Evolutionary conservation across 64 coral and sea anemone species (phyloP).

Genomic region (Montipora sp.): DNA sequence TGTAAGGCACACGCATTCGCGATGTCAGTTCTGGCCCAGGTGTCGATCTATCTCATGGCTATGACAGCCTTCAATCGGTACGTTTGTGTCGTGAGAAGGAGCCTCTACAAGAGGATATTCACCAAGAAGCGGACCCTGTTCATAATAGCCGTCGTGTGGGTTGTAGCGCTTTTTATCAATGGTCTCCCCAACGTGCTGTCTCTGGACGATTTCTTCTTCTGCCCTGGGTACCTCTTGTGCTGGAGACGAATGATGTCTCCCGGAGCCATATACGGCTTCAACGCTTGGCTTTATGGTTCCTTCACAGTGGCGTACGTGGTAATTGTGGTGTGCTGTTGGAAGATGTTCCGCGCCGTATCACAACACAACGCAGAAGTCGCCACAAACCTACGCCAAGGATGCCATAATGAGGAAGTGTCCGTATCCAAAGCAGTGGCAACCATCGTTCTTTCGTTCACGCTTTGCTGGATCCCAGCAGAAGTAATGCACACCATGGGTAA

Average conservation of each 20-base stretch:
- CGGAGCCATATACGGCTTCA: constrained; percentile 23
- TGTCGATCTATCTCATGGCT: constrained; percentile 53
- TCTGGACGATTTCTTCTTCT: constrained; percentile 40
- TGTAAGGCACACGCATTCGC: constrained; percentile 37
- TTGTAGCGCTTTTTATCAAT: constrained; percentile 7
- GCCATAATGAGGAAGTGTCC: constrained; percentile 15
- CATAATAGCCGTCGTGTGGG: neutral
- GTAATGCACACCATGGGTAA: constrained; percentile 35
- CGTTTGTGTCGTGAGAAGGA: constrained; percentile 4
- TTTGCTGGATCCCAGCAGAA: constrained; percentile 37
- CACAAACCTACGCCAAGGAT: neutral
- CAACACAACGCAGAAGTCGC: constrained; percentile 8
- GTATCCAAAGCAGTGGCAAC: constrained; percentile 23
- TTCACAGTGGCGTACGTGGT: constrained; percentile 14
- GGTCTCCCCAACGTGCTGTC: constrained; percentile 25
- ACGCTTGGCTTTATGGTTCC: constrained; percentile 46
- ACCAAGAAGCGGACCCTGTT: constrained; percentile 22
- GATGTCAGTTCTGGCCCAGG: constrained; percentile 1
- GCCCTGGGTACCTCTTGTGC: constrained; percentile 28
- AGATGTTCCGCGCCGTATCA: constrained; percentile 21
- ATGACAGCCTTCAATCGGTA: constrained; percentile 61
- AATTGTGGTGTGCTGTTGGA: constrained; percentile 32
- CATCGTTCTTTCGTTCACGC: constrained; percentile 19
- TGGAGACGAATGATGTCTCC: constrained; percentile 38
- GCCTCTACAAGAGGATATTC: constrained; percentile 25